phyloP scores from a whole-genome alignment of 2,113 vertebrate species.

The Meleagris gallopavo region DNA sequence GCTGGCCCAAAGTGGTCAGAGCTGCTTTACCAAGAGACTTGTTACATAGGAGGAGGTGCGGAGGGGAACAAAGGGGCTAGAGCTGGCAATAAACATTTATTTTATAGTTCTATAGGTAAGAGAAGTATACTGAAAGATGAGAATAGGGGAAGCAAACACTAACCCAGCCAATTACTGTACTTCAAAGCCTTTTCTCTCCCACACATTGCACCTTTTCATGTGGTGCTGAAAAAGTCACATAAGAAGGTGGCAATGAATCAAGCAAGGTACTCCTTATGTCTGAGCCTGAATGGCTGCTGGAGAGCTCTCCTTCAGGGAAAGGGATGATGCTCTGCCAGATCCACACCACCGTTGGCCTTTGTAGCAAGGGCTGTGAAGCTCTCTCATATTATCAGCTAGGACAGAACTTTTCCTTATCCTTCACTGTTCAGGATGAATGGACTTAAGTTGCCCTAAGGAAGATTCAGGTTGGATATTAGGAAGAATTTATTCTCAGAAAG shows the following conservation, averaged over 20 bases:
- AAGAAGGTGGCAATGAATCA: background rate
- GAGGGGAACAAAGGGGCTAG: background rate
- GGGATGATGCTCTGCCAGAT: background rate
- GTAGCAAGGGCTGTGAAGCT: background rate
- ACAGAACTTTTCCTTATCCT: background rate
- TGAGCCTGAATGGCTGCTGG: background rate
- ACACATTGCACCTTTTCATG: background rate
- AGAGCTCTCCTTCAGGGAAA: background rate
- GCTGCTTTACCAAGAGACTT: background rate
- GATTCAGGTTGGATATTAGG: too few relatives aligned
- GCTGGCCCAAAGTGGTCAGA: fast-evolving
- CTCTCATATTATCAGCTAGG: background rate
- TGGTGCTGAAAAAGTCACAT: background rate
- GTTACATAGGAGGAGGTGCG: background rate
- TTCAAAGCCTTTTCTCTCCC: background rate
- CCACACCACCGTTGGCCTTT: background rate
- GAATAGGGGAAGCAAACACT: background rate
- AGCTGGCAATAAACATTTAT: background rate
- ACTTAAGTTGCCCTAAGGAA: too few relatives aligned
- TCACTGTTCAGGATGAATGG: background rate
- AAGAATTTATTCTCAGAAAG: too few relatives aligned
- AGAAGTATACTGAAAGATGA: fast-evolving
- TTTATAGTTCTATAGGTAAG: background rate
- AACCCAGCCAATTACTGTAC: background rate
- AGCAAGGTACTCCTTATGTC: background rate